Evolutionary conservation across 2,888 invertebrate genomes (phyloP).

Genomic region (Cantharis nigra): DNA sequence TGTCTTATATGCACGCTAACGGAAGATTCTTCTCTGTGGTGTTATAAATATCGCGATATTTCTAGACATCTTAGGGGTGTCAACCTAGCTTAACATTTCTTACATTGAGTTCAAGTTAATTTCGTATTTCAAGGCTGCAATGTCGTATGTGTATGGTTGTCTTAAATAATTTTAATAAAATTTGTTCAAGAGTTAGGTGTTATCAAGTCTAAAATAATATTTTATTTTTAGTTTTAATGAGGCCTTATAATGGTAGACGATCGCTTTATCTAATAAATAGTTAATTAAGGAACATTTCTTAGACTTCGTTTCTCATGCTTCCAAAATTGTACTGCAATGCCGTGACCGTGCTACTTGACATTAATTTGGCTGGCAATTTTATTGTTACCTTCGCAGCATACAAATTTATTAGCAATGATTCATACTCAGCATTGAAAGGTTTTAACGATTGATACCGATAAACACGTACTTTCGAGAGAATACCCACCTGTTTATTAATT

Average conservation of each 20-base stretch:
- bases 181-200: neutral
- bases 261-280: neutral
- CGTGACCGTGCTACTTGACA: conserved; percentile 23
- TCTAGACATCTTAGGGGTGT: conserved; percentile 40
- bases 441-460: neutral
- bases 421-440: neutral
- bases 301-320: neutral
- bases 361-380: conserved; percentile 5
- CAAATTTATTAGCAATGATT: neutral
- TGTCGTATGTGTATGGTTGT: neutral
- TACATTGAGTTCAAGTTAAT: conserved; percentile 50
- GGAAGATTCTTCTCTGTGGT: conserved; percentile 16
- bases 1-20: conserved; percentile 34
- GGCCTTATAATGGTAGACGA: neutral
- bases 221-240: neutral
- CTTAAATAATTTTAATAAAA: neutral
- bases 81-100: conserved; percentile 52
- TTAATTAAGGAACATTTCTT: neutral
- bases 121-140: conserved; percentile 40
- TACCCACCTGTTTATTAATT: neutral
- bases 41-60: conserved; percentile 38
- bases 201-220: neutral
- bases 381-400: conserved; percentile 1
- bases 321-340: conserved; percentile 10
- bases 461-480: neutral